Conservation (phyloP, 2,797 vertebrate species). For the Peromyscus melanophrys region DNA sequence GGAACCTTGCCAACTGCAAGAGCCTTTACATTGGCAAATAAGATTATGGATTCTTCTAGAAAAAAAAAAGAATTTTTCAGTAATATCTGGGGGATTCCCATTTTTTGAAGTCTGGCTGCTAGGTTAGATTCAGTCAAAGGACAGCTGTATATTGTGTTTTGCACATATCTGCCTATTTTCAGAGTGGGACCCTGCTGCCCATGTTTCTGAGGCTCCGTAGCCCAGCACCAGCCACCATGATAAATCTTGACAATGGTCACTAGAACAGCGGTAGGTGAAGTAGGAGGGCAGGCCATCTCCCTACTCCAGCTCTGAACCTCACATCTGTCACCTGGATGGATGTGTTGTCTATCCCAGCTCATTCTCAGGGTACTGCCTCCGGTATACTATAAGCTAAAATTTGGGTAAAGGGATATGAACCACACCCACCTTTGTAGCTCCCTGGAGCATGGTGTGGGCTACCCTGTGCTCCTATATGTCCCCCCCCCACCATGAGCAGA, state of each 20-base stretch:
- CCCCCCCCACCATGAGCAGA: background rate
- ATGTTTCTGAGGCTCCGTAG: background rate
- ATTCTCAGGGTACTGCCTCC: background rate
- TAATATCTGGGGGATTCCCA: background rate
- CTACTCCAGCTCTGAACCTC: background rate
- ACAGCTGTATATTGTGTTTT: background rate
- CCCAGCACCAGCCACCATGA: background rate
- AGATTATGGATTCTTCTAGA: background rate
- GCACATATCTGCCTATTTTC: background rate
- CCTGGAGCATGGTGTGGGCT: background rate
- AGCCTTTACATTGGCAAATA: background rate
- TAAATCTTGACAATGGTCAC: background rate
- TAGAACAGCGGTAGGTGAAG: background rate
- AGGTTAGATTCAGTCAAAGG: background rate
- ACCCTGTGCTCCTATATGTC: background rate
- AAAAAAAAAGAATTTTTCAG: background rate
- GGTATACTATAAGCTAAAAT: background rate
- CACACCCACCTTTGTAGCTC: background rate
- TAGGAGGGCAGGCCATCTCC: background rate
- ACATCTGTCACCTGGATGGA: background rate
- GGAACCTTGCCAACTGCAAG: too few species aligned
- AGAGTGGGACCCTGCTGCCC: background rate
- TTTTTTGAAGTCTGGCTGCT: background rate
- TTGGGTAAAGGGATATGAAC: background rate
- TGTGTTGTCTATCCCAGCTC: background rate